These are phyloP conservation scores for Pseudorhombus dupliciocellatus DNA, from an alignment of 2,113 vertebrate genomes.

Conservation along the genomic window DNA sequence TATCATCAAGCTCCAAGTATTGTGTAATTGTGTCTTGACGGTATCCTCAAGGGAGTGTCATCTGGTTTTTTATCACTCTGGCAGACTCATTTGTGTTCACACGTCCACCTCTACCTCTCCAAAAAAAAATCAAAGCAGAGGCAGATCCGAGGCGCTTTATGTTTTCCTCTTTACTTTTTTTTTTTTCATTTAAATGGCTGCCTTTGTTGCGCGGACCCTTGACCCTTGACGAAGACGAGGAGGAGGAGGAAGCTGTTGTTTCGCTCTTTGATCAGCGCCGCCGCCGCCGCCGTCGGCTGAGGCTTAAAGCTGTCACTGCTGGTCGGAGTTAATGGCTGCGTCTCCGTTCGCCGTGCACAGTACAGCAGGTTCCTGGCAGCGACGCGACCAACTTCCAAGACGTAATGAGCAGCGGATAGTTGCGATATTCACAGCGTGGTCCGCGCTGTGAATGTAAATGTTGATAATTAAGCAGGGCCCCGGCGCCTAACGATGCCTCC, in stretches of 20 bases:
- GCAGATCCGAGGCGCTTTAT: neutral
- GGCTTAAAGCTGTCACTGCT: conserved; percentile 23
- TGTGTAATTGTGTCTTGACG: conserved; percentile 36
- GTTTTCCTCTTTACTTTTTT: neutral
- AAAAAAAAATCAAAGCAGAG: conserved; percentile 37
- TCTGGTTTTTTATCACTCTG: conserved; percentile 21
- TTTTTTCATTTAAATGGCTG: conserved; percentile 37
- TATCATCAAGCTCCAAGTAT: conserved; percentile 41
- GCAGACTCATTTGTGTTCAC: conserved; percentile 38
- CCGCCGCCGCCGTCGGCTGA: conserved; percentile 19
- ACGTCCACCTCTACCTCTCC: conserved; percentile 16
- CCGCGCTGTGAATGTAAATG: conserved; percentile 61
- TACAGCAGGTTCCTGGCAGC: conserved; percentile 29
- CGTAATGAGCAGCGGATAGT: conserved; percentile 63
- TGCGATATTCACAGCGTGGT: conserved; percentile 15
- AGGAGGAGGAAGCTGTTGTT: conserved; percentile 28
- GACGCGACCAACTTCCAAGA: conserved; percentile 21
- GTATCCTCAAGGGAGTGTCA: conserved; percentile 32
- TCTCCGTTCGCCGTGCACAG: conserved; percentile 25
- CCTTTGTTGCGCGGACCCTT: conserved; percentile 12
- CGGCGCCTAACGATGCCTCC: conserved; percentile 59
- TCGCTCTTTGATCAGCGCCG: conserved; percentile 22
- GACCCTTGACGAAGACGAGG: conserved; percentile 3
- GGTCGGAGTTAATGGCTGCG: conserved; percentile 41
- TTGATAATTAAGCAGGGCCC: conserved; percentile 61